Conservation (phyloP, 2,113 vertebrate genomes). For the Cinclus cinclus region DNA sequence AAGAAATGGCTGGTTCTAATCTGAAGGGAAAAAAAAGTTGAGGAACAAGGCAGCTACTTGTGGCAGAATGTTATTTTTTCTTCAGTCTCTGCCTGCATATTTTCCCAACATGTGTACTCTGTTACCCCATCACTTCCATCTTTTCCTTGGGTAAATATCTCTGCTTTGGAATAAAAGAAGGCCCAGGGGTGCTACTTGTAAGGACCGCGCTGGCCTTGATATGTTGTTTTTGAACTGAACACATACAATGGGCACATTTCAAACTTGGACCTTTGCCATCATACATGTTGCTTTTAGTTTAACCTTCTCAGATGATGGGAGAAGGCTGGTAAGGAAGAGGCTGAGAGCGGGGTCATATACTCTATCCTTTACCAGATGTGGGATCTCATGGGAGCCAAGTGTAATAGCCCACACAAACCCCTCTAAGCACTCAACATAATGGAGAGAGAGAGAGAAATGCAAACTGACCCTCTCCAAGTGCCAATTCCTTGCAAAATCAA, state of each 20-base stretch:
- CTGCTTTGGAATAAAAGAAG: slow-evolving; percentile 70
- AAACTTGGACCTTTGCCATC: slow-evolving; percentile 35
- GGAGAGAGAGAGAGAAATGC: neutral
- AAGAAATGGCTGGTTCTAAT: slow-evolving; percentile 81
- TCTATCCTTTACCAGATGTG: slow-evolving; percentile 36
- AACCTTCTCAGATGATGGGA: slow-evolving; percentile 49
- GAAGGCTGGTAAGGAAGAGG: slow-evolving; percentile 35
- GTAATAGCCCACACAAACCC: neutral
- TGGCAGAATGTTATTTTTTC: slow-evolving; percentile 82
- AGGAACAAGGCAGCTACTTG: slow-evolving; percentile 83
- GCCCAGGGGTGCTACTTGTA: slow-evolving; percentile 60
- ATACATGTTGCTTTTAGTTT: slow-evolving; percentile 60
- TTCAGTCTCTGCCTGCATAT: slow-evolving; percentile 74
- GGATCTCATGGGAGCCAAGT: neutral
- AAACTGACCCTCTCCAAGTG: neutral
- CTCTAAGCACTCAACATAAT: neutral
- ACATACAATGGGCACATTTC: slow-evolving; percentile 27
- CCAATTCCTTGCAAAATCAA: slow-evolving; percentile 25
- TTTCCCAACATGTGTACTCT: slow-evolving; percentile 79
- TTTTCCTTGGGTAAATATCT: slow-evolving; percentile 80
- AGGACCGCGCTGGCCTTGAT: slow-evolving; percentile 50
- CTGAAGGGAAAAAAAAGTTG: slow-evolving; percentile 66
- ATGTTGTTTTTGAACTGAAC: slow-evolving; percentile 64
- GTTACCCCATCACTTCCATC: slow-evolving; percentile 78
- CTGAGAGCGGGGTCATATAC: slow-evolving; percentile 21